A percentile compares a stretch with the other conserved stretches of the same genome.
These are phyloP conservation scores for Periophthalmus modestus DNA, from an alignment of 2,113 vertebrate species.

Conservation along the genomic window DNA sequence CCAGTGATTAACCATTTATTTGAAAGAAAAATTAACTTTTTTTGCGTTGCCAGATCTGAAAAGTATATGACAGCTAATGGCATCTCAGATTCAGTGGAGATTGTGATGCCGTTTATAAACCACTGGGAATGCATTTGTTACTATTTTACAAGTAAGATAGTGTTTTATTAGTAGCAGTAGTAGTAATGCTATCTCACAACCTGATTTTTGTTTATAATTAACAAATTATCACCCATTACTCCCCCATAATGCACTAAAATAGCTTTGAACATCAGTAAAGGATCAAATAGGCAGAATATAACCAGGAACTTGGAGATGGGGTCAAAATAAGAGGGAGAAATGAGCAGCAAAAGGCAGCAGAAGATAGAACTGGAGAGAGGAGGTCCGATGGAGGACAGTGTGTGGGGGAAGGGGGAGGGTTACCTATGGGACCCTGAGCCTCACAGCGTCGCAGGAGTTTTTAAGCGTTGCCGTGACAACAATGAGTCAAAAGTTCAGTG, in stretches of 20 bases:
- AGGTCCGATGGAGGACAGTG: constrained; percentile 36
- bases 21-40: too few species aligned
- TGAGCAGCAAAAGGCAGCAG: constrained; percentile 27
- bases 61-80: not conserved
- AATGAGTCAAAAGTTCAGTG: constrained; percentile 31
- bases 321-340: constrained; percentile 30
- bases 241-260: constrained; percentile 26
- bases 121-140: not conserved
- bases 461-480: constrained; percentile 50
- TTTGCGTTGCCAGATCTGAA: too few species aligned
- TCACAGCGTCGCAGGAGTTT: constrained; percentile 60
- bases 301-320: constrained; percentile 24
- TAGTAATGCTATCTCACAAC: not conserved
- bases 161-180: constrained; percentile 23
- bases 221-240: constrained; percentile 9
- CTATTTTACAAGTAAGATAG: constrained; percentile 39
- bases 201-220: not conserved
- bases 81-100: not conserved
- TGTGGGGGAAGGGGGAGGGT: constrained; percentile 41
- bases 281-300: constrained; percentile 26
- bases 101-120: not conserved
- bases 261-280: constrained; percentile 34
- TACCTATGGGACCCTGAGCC: constrained; percentile 74
- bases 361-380: constrained; percentile 42
- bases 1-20: too few species aligned